Evolutionary conservation across 2,797 vertebrate genomes (phyloP), one percentile per base, ranked within the genome.

Genomic region (Hipposideros larvatus): DNA sequence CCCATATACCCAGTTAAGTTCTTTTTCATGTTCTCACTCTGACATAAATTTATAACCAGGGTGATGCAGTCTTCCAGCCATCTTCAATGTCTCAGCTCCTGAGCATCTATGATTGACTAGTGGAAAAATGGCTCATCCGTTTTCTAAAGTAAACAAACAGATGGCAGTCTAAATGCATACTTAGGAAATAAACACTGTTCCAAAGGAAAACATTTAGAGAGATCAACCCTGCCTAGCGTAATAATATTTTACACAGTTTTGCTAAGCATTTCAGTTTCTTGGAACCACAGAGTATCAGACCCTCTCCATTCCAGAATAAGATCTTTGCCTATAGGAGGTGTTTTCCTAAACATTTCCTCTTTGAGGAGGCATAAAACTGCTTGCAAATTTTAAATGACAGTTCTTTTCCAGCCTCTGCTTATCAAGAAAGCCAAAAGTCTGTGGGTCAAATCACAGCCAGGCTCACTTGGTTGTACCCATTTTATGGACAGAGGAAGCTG

Each of bases 241-340:
- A 77, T 68, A 90, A 94, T 79, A 61, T 21, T 71, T 96, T 79
- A 84, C 53, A 90, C 80, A 95, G 66, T 75, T 95, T 92, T 79
- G 43, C 37, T 90, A 90, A 90, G 34, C 26, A 90, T 80, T 77
- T 93, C 82, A 71, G 59, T 22, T 94, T 89, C 75, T 90, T 61
- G 2, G 53, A 87, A 63, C 24, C 71, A 53, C 43, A 77, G 61
- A 55, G 10, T 91, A 46, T 63, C 51, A 90, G 53, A 75, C 3
- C 14, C 31, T 90, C 43, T 46, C 24, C 48, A 65, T 92, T 83
- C 59, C 28, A 73, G n/a, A 70, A 9, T 59, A 68, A 65, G 21
- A 68, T 53, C 51, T 65, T 94, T 89, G 53, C 59, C 22, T 16
- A 37, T 19, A 83, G 19, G 26, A 90, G 66, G 43, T 34, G 82